phyloP scores from a whole-genome alignment of 2,113 vertebrate species.

The Ophiodon elongatus region DNA sequence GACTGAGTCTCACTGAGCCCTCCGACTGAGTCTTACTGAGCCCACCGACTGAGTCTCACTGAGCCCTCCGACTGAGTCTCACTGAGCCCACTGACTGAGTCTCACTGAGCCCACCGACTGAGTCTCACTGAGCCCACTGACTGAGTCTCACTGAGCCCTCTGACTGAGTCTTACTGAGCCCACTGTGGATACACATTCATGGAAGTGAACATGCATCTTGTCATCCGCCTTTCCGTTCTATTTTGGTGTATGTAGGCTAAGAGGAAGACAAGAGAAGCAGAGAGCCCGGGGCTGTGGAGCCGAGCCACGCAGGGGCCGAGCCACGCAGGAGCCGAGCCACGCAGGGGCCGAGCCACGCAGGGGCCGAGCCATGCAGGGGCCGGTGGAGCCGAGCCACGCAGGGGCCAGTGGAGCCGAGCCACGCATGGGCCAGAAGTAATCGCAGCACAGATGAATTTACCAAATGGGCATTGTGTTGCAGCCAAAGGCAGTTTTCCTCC shows the following conservation, averaged over 20 bases:
- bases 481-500: conserved; percentile 12
- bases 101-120: too few species aligned
- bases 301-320: conserved; percentile 32
- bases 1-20: too few species aligned
- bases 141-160: too few species aligned
- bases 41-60: too few species aligned
- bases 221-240: conserved; percentile 30
- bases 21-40: too few species aligned
- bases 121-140: too few species aligned
- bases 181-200: not conserved
- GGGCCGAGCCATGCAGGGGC: too few species aligned
- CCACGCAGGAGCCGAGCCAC: conserved; percentile 31
- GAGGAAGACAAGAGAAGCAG: conserved; percentile 31
- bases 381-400: conserved; percentile 26
- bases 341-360: too few species aligned
- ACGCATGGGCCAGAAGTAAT: conserved; percentile 44
- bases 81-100: too few species aligned
- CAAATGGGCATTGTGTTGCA: conserved; percentile 21
- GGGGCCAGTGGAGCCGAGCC: conserved; percentile 31
- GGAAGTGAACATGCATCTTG: conserved; percentile 21
- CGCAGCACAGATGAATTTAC: conserved; percentile 51
- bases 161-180: too few species aligned
- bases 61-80: too few species aligned
- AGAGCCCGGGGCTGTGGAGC: conserved; percentile 27
- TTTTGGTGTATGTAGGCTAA: conserved; percentile 49